Evolutionary conservation across 2,888 invertebrate genomes (phyloP), one percentile per base, ranked within the genome.

Genomic region (Charanyca ferruginea): DNA sequence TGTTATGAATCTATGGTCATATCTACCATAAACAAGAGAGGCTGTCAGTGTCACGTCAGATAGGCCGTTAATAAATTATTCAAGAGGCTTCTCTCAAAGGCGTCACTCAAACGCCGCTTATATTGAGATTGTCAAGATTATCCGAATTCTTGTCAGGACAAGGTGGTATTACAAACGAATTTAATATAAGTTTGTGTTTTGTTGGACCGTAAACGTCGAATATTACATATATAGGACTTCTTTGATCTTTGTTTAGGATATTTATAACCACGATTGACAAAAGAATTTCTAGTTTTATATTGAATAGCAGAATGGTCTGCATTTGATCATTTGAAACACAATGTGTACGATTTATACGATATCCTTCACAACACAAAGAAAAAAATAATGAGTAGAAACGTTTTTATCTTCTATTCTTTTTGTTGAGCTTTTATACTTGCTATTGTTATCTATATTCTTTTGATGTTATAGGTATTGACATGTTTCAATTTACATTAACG

Each of bases 71-170:
- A 73, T 73, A 75, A 69, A 69, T 73, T 54, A 73, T 73, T 73
- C 70, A 73, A 35, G 53, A 62, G 53, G 48, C 41, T 62, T 44
- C 66, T 54, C 20, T 53, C 63, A 54, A 76, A 69, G 58, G 45
- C 70, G 58, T 69, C 76, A 73, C 58, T 69, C 73, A 70, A 75
- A 76, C 41, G 41, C 42, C 63, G 53, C 48, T 54, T 64, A 63
- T 73, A 73, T 73, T 54, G 58, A 75, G 58, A 73, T 73, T 51
- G 58, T 63, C 53, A 45, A 49, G 54, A 73, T 73, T 58, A 73
- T 76, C 63, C 49, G 42, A 51, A 73, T 75, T 69, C 54, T 64
- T 55, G 54, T 32, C 58, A 42, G 49, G 35, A 63, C 49, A 69
- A 35, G 63, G 53, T 55, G 38, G 63, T 9, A 61, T 67, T 52